These are phyloP conservation scores for Danaus chrysippus DNA, from an alignment of 2,888 invertebrate genomes.

Conservation along the genomic window DNA sequence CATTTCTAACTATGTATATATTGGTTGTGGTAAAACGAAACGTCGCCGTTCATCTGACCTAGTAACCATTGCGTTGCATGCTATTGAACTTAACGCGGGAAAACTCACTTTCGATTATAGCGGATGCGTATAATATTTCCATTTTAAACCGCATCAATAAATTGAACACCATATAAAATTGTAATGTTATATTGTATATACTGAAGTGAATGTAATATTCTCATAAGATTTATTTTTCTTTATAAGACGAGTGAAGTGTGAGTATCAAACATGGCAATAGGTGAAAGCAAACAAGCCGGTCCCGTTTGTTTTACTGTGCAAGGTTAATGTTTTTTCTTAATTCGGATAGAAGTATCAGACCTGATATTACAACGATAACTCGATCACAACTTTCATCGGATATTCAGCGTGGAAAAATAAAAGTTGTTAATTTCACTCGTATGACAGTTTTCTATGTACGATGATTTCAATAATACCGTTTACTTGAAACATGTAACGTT, in stretches of 20 bases:
- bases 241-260: conserved; percentile 19
- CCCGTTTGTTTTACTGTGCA: conserved; percentile 63
- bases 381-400: conserved; percentile 64
- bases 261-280: conserved; percentile 55
- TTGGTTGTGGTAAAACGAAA: conserved; percentile 35
- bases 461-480: conserved; percentile 20
- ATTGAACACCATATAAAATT: no score
- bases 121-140: conserved; percentile 46
- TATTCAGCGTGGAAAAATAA: conserved; percentile 62
- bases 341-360: conserved; percentile 62
- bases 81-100: conserved; percentile 54
- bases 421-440: conserved; percentile 46
- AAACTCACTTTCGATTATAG: conserved; percentile 63
- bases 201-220: neutral
- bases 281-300: conserved; percentile 65
- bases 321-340: conserved; percentile 71
- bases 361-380: conserved; percentile 54
- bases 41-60: conserved; percentile 57
- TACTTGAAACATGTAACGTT: conserved; percentile 32
- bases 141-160: conserved; percentile 4
- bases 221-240: neutral
- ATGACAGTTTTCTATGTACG: conserved; percentile 43
- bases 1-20: conserved; percentile 1
- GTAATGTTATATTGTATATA: no score
- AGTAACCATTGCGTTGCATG: conserved; percentile 48